These are phyloP conservation scores for Caenorhabditis sp. DNA, from an alignment of 2,888 invertebrate genomes.

Conservation along the genomic window DNA sequence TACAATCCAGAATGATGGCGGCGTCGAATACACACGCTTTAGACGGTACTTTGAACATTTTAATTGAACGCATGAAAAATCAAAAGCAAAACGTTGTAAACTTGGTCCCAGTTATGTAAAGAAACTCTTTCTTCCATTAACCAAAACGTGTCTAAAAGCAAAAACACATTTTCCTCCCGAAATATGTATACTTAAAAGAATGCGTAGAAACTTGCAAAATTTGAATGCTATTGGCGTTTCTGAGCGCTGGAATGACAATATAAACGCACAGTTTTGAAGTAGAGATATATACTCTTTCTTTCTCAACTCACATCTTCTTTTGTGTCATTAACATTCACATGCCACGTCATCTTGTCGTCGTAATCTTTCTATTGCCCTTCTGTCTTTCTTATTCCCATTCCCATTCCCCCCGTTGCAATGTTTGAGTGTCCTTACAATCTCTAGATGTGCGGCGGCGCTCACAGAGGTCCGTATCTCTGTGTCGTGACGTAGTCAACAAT, in stretches of 20 bases:
- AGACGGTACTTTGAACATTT: constrained; percentile 43
- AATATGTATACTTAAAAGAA: constrained; percentile 5
- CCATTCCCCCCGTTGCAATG: constrained; percentile 4
- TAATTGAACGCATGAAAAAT: constrained; percentile 15
- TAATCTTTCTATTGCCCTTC: not conserved
- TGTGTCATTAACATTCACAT: not conserved
- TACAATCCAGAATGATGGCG: constrained; percentile 59
- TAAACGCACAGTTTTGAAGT: not conserved
- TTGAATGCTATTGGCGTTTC: too few relatives aligned
- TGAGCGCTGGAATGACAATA: not conserved
- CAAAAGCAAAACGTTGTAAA: not conserved
- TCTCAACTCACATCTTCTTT: constrained; percentile 4
- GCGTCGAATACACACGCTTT: constrained; percentile 36
- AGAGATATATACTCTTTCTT: too few relatives aligned
- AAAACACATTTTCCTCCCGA: too few relatives aligned
- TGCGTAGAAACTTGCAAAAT: constrained; percentile 1
- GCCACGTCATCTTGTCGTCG: constrained; percentile 3
- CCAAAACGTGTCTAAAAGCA: too few relatives aligned
- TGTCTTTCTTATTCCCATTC: constrained; percentile 8
- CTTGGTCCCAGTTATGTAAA: not conserved
- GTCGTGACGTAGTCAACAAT: constrained; percentile 64
- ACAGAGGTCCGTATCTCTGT: constrained; percentile 70
- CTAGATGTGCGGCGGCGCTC: constrained; percentile 63
- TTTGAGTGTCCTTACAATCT: constrained; percentile 32
- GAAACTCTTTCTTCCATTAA: constrained; percentile 2